Evolutionary conservation across 2,113 vertebrate genomes (phyloP).

Genomic region (Leucopsar rothschildi): DNA sequence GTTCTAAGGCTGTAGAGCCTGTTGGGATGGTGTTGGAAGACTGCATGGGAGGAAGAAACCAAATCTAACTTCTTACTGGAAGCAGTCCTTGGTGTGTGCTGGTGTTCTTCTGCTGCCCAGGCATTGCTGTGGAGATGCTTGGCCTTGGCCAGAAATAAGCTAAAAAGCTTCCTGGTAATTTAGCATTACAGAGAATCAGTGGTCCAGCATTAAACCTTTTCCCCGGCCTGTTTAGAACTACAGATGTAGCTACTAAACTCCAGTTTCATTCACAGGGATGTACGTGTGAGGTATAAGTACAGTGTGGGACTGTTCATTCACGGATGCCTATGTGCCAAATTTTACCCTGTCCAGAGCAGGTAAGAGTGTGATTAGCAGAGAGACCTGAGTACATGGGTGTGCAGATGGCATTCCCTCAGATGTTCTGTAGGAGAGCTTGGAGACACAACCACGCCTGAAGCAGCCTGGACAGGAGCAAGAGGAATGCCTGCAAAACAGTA

Average conservation of each 20-base stretch:
- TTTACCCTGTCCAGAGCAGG: neutral
- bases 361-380: neutral
- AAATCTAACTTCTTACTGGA: neutral
- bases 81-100: neutral
- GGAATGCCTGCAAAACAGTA: neutral
- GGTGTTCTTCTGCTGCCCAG: neutral
- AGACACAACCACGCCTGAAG: neutral
- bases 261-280: neutral
- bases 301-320: neutral
- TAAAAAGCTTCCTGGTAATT: neutral
- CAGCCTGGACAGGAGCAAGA: neutral
- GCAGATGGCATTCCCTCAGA: neutral
- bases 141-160: neutral
- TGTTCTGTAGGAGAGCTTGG: neutral
- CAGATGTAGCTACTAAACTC: neutral
- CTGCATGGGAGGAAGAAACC: neutral
- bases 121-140: neutral
- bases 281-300: neutral
- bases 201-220: neutral
- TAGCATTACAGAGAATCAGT: neutral
- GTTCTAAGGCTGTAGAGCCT: neutral
- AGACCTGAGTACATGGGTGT: neutral
- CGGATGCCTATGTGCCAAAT: accelerated
- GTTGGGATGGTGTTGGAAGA: neutral
- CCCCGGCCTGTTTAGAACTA: neutral